Evolutionary conservation across 37 sponge, comb jelly and placozoan genomes (phyloP).

Genomic region (Hormiphora californensis): DNA sequence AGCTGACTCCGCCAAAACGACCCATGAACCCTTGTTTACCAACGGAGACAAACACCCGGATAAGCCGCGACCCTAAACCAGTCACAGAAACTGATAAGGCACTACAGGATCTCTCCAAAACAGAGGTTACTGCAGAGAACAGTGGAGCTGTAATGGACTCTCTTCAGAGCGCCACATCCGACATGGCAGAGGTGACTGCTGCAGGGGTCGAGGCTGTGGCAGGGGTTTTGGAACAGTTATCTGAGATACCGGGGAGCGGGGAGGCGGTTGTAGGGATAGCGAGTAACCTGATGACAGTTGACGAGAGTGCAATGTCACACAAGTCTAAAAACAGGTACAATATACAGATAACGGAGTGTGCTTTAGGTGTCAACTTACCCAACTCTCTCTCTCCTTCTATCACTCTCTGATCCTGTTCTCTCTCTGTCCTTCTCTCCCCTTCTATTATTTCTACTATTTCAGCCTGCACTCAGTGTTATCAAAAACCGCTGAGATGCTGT

Average conservation of each 20-base stretch:
- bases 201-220: neutral
- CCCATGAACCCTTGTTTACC: too few species aligned
- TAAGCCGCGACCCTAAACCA: too few species aligned
- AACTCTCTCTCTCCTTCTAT: too few species aligned
- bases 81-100: neutral
- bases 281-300: constrained; percentile 23
- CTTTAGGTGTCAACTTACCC: too few species aligned
- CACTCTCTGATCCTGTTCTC: too few species aligned
- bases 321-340: too few species aligned
- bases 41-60: too few species aligned
- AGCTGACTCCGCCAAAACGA: too few species aligned
- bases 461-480: neutral
- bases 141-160: neutral
- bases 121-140: neutral
- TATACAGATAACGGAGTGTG: too few species aligned
- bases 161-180: neutral
- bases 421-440: too few species aligned
- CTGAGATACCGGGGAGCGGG: neutral
- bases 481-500: neutral
- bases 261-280: neutral
- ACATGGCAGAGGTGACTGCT: neutral
- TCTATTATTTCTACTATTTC: neutral
- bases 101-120: neutral
- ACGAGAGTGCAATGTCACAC: too few species aligned
- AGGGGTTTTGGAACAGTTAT: neutral